Evolutionary conservation across 2,888 invertebrate species (phyloP).

Genomic region (Tanypteryx hageni): DNA sequence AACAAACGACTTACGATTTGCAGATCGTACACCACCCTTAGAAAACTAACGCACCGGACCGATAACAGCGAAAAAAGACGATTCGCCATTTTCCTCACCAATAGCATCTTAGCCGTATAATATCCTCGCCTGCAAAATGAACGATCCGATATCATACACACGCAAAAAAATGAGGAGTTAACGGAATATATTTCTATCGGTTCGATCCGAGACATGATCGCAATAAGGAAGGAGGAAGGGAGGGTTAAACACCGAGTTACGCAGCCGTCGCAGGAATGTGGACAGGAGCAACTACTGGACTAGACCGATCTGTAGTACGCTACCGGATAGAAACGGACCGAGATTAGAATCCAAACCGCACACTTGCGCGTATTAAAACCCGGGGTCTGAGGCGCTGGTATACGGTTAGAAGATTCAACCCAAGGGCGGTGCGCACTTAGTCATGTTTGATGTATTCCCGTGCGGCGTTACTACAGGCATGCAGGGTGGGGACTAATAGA

Average conservation of each 20-base stretch:
- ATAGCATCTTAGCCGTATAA: background rate
- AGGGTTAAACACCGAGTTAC: background rate
- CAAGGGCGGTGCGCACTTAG: slow-evolving; percentile 53
- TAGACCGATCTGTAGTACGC: slow-evolving; percentile 40
- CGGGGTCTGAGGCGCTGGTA: slow-evolving; percentile 39
- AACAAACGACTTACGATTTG: background rate
- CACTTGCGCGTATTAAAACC: slow-evolving; percentile 23
- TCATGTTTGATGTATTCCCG: slow-evolving; percentile 56
- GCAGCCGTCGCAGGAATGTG: slow-evolving; percentile 3
- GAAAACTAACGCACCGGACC: background rate
- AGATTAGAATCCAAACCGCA: slow-evolving; percentile 48
- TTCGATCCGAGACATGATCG: slow-evolving; percentile 18
- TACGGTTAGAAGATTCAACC: slow-evolving; percentile 47
- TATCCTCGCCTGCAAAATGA: background rate
- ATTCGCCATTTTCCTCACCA: background rate
- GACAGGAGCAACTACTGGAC: slow-evolving; percentile 43
- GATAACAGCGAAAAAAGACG: background rate
- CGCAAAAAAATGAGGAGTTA: background rate
- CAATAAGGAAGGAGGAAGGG: background rate
- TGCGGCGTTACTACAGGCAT: slow-evolving; percentile 45
- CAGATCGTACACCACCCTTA: background rate
- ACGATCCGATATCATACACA: background rate
- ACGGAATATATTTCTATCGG: background rate
- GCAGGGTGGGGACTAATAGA: slow-evolving; percentile 46
- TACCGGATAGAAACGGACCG: slow-evolving; percentile 48